Conservation (phyloP, 35 echinoderm and acorn worm genomes). For the Holothuria glaberrima region DNA sequence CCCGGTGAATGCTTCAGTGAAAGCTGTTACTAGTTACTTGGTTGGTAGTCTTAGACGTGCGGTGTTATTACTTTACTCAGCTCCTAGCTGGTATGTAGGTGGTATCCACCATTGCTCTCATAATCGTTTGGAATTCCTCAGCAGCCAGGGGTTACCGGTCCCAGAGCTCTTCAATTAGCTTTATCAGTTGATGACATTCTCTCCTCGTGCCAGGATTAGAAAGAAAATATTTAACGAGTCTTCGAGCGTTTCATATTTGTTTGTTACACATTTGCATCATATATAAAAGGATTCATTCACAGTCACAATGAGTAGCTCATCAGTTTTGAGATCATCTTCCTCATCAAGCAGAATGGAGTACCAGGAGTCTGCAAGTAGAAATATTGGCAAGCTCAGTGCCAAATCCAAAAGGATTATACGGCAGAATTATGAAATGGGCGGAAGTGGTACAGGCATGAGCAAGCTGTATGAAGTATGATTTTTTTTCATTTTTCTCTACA, state of each 20-base stretch:
- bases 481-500: conserved; percentile 13
- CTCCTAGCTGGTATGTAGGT: conserved; percentile 57
- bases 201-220: conserved; percentile 14
- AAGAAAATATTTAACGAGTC: conserved; percentile 37
- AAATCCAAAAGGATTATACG: conserved; percentile 94
- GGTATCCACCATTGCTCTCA: conserved; percentile 38
- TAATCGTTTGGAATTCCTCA: conserved; percentile 44
- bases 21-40: conserved; percentile 21
- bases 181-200: conserved; percentile 19
- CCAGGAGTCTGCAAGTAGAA: conserved; percentile 36
- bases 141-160: conserved; percentile 44
- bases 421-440: conserved; percentile 94
- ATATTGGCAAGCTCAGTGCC: conserved; percentile 88
- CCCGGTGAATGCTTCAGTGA: conserved; percentile 13
- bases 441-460: conserved; percentile 76
- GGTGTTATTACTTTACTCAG: conserved; percentile 51
- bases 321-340: conserved; percentile 11
- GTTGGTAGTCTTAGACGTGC: conserved; percentile 55
- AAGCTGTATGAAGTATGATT: conserved; percentile 92
- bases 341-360: conserved; percentile 47
- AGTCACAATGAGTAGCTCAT: conserved; percentile 35
- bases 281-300: conserved; percentile 21
- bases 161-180: conserved; percentile 47
- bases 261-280: neutral
- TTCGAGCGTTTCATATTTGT: conserved; percentile 1